Percentiles rank a stretch among this genome's conserved stretches.
Conservation (phyloP, 2,888 invertebrate species). For the Cloeon dipterum region DNA sequence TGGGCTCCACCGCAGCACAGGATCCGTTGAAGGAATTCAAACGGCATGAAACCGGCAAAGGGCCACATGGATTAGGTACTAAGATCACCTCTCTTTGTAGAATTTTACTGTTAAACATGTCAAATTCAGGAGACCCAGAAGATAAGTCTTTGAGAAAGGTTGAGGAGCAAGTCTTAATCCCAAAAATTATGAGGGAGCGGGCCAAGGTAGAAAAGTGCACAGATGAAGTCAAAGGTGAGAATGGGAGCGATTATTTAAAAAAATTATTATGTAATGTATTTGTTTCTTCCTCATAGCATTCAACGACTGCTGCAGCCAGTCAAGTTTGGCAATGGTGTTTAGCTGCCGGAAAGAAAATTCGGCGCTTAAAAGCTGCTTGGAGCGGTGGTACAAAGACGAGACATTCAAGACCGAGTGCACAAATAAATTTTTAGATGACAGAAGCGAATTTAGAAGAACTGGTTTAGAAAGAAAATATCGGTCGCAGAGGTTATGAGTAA, state of each 20-base stretch:
- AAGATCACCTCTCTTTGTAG: too few relatives aligned
- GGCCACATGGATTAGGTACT: too few relatives aligned
- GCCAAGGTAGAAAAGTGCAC: slow-evolving; percentile 58
- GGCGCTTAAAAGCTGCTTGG: slow-evolving; percentile 42
- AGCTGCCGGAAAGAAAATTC: slow-evolving; percentile 51
- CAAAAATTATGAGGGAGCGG: slow-evolving; percentile 66
- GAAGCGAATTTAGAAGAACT: slow-evolving; percentile 59
- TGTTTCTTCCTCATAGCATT: slow-evolving; percentile 18
- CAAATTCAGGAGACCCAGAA: slow-evolving; percentile 62
- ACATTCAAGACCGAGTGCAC: slow-evolving; percentile 49
- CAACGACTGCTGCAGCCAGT: slow-evolving; percentile 42
- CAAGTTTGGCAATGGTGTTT: slow-evolving; percentile 41
- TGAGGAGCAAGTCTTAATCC: slow-evolving; percentile 69
- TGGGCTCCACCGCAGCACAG: too few relatives aligned
- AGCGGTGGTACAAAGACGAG: slow-evolving; percentile 53
- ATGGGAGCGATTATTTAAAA: neutral
- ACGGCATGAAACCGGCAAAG: too few relatives aligned
- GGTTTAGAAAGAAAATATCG: slow-evolving; percentile 36
- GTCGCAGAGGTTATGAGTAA: too few relatives aligned
- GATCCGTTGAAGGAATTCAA: too few relatives aligned
- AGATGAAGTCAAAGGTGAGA: slow-evolving; percentile 40
- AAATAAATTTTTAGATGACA: slow-evolving; percentile 55
- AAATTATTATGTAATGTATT: slow-evolving; percentile 3
- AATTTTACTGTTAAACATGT: too few relatives aligned
- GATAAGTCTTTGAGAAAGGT: slow-evolving; percentile 66